phyloP scores from a whole-genome alignment of 2,113 vertebrate genomes.

The Cheirogaleus medius region DNA sequence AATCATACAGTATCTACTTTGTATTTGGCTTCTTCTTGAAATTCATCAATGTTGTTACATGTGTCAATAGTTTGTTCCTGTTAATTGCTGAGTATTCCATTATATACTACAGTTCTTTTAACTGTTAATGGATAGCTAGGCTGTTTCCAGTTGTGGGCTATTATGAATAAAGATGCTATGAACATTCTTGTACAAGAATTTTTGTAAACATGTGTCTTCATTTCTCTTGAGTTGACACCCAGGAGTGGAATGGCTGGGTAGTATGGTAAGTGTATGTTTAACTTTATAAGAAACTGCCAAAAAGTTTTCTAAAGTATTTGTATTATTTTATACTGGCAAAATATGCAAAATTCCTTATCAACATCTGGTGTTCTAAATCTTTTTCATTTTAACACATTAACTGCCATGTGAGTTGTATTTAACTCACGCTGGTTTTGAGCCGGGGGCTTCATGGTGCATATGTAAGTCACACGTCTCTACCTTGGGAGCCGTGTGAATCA shows the following conservation, averaged over 20 bases:
- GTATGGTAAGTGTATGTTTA: not conserved
- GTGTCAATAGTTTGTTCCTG: not conserved
- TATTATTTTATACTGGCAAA: not conserved
- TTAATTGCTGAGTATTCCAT: not conserved
- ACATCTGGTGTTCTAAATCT: not conserved
- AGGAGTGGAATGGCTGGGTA: not conserved
- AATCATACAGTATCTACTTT: not conserved
- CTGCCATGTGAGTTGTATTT: too few species aligned
- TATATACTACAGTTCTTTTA: not conserved
- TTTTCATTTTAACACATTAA: not conserved
- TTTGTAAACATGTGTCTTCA: not conserved
- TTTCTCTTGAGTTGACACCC: constrained; percentile 18
- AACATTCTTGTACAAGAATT: not conserved
- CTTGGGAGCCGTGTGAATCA: too few species aligned
- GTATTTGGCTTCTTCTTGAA: not conserved
- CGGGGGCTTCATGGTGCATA: too few species aligned
- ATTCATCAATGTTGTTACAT: not conserved
- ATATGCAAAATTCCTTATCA: not conserved
- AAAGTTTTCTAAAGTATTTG: not conserved
- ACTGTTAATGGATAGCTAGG: not conserved
- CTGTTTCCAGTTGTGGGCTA: not conserved
- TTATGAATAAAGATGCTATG: not conserved
- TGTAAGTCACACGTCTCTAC: too few species aligned
- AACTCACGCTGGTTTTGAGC: too few species aligned
- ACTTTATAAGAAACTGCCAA: constrained; percentile 12